phyloP scores from a whole-genome alignment of 2,888 invertebrate genomes.

The Polyploca ridens region DNA sequence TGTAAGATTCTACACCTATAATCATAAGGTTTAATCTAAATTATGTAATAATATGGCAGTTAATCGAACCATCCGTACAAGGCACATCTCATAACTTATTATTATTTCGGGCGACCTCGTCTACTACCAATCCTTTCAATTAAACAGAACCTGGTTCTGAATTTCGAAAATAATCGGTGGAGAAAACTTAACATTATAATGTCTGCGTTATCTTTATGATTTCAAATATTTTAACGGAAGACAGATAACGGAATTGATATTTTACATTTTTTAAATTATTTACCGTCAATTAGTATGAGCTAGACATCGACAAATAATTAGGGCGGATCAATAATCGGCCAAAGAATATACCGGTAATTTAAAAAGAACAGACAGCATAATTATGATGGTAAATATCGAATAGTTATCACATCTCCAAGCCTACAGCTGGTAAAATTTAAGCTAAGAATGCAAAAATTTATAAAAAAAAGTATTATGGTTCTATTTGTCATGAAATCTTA shows the following conservation, averaged over 20 bases:
- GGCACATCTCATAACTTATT: constrained; percentile 62
- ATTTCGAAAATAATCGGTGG: constrained; percentile 79
- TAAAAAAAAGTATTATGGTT: constrained; percentile 32
- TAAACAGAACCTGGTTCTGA: constrained; percentile 74
- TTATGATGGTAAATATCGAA: not conserved
- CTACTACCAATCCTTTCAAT: constrained; percentile 57
- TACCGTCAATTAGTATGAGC: not conserved
- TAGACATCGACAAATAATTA: not conserved
- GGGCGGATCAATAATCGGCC: not conserved
- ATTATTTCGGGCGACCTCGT: constrained; percentile 60
- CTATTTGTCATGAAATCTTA: constrained; percentile 56
- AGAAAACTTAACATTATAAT: constrained; percentile 57
- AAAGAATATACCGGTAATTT: not conserved
- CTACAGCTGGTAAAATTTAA: constrained; percentile 24
- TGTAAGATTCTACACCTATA: constrained; percentile 73
- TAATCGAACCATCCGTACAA: constrained; percentile 81
- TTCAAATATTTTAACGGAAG: constrained; percentile 4
- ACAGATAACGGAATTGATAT: not conserved
- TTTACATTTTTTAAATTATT: not conserved
- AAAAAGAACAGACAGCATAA: not conserved
- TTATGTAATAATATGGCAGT: constrained; percentile 84
- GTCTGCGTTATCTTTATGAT: constrained; percentile 19
- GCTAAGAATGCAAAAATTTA: constrained; percentile 34
- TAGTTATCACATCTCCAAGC: not conserved
- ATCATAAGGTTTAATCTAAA: constrained; percentile 73